phyloP scores from a whole-genome alignment of 1,140 invertebrate species.

The Saccostrea glomerata region DNA sequence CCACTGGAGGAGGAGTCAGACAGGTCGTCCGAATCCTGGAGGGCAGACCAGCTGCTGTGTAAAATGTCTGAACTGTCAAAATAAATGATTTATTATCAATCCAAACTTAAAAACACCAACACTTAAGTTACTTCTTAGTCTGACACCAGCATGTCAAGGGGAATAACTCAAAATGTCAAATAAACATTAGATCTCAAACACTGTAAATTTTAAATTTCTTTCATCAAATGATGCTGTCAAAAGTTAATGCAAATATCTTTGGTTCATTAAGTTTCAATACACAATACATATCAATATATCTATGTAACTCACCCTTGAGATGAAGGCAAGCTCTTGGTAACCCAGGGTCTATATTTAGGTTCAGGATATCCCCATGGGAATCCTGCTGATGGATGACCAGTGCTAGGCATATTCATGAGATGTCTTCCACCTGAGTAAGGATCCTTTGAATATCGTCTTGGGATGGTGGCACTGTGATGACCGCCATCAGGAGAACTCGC shows the following conservation, averaged over 20 bases:
- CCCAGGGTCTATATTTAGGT: conserved; percentile 52
- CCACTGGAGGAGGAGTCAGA: conserved; percentile 74
- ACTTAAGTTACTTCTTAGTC: no score
- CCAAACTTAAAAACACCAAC: background rate
- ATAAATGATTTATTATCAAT: background rate
- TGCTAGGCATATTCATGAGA: conserved; percentile 41
- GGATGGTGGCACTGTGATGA: conserved; percentile 36
- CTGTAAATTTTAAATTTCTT: no score
- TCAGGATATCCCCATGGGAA: conserved; percentile 42
- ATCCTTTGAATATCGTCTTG: conserved; percentile 52
- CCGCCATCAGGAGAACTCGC: conserved; percentile 41
- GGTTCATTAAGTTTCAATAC: no score
- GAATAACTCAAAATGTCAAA: no score
- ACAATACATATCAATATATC: background rate
- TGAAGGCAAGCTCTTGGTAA: conserved; percentile 40
- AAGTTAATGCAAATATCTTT: no score
- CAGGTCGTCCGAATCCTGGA: conserved; percentile 73
- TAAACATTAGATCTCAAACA: no score
- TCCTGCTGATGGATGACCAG: conserved; percentile 17
- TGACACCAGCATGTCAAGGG: no score
- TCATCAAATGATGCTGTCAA: no score
- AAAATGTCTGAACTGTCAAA: conserved; percentile 62
- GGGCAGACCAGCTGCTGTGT: conserved; percentile 73
- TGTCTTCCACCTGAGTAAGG: conserved; percentile 14
- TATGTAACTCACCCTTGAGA: conserved; percentile 27